phyloP scores from a whole-genome alignment of 1,140 invertebrate genomes.

The Lamellibrachia luymesi region DNA sequence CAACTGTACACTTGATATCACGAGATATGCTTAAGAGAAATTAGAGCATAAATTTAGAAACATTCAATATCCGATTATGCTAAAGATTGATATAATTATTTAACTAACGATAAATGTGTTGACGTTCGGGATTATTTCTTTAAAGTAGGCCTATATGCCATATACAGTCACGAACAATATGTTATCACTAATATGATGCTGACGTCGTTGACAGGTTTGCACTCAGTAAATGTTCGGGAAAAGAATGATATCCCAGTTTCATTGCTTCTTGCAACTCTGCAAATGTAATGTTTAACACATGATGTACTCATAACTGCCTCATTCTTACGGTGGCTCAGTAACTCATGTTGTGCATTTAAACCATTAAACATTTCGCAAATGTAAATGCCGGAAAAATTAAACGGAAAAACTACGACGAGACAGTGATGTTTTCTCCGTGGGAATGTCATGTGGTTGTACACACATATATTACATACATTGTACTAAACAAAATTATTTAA shows the following conservation, averaged over 20 bases:
- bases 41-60: not conserved
- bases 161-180: not conserved
- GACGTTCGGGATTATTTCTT: not conserved
- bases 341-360: too few relatives aligned
- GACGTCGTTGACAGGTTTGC: not conserved
- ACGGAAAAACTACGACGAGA: too few relatives aligned
- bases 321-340: too few relatives aligned
- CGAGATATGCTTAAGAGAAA: not conserved
- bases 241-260: not conserved
- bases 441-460: not conserved
- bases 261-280: not conserved
- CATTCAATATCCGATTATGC: not conserved
- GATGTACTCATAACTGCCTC: too few relatives aligned
- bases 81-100: not conserved
- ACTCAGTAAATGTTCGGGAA: not conserved
- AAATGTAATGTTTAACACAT: not conserved
- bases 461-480: not conserved
- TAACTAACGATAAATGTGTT: not conserved
- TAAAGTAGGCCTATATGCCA: not conserved
- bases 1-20: not conserved
- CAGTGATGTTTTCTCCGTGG: not conserved
- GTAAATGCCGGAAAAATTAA: too few relatives aligned
- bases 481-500: not conserved
- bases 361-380: too few relatives aligned
- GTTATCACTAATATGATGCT: not conserved